Evolutionary conservation across 2,888 invertebrate species (phyloP).

Genomic region (Iselma pallidipennis): DNA sequence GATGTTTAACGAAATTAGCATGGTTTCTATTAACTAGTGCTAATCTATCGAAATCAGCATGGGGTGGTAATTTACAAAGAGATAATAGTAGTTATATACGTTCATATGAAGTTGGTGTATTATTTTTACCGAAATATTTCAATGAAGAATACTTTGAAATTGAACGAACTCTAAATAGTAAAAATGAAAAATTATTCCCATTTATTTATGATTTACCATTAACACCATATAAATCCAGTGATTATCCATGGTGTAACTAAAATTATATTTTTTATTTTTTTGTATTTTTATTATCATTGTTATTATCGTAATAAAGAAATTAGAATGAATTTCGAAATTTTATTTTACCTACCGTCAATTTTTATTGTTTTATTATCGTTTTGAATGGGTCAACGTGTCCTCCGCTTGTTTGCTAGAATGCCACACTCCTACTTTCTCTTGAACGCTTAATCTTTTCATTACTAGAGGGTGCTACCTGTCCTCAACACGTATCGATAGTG

Average conservation of each 20-base stretch:
- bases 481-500: too few relatives aligned
- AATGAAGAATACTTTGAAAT: slow-evolving; percentile 63
- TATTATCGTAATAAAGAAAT: too few relatives aligned
- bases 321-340: too few relatives aligned
- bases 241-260: slow-evolving; percentile 65
- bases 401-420: too few relatives aligned
- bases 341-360: too few relatives aligned
- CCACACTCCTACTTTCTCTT: too few relatives aligned
- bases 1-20: slow-evolving; percentile 67
- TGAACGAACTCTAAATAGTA: slow-evolving; percentile 34
- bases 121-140: slow-evolving; percentile 82
- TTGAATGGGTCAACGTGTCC: too few relatives aligned
- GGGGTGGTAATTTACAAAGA: slow-evolving; percentile 75
- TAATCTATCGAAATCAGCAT: slow-evolving; percentile 96
- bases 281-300: too few relatives aligned
- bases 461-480: too few relatives aligned
- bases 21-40: slow-evolving; percentile 92
- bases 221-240: slow-evolving; percentile 67
- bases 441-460: too few relatives aligned
- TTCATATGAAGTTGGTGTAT: slow-evolving; percentile 90
- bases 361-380: too few relatives aligned
- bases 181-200: slow-evolving; percentile 58
- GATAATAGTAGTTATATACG: slow-evolving; percentile 68
- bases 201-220: slow-evolving; percentile 85
- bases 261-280: too few relatives aligned